Evolutionary conservation across 2,888 invertebrate genomes (phyloP).

Genomic region (Hyppa rectilinea): DNA sequence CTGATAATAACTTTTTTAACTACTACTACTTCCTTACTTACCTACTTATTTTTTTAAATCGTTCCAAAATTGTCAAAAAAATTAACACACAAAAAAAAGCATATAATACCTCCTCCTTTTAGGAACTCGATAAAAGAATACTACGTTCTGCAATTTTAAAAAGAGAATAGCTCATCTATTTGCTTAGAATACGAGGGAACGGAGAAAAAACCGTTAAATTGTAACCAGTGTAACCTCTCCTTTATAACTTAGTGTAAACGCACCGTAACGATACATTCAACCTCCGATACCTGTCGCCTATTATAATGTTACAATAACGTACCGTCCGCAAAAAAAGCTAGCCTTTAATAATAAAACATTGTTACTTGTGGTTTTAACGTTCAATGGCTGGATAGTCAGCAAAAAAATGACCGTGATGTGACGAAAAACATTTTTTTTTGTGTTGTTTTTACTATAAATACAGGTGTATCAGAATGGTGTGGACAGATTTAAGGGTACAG

Average conservation of each 20-base stretch:
- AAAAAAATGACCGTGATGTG: constrained; percentile 54
- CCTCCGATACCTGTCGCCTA: constrained; percentile 55
- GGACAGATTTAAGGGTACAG: too few species aligned
- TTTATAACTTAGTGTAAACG: constrained; percentile 23
- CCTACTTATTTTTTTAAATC: too few species aligned
- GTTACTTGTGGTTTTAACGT: constrained; percentile 39
- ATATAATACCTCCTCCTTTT: too few species aligned
- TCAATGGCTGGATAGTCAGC: constrained; percentile 33
- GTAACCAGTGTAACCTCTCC: neutral
- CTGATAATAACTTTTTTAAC: too few species aligned
- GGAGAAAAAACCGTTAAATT: neutral
- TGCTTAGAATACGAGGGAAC: neutral
- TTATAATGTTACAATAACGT: constrained; percentile 61
- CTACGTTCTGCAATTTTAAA: neutral
- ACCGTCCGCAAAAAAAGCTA: constrained; percentile 67
- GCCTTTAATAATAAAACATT: constrained; percentile 44
- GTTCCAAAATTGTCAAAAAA: too few species aligned
- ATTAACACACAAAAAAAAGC: too few species aligned
- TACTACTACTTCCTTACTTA: too few species aligned
- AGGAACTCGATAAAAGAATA: too few species aligned
- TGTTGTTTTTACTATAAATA: neutral
- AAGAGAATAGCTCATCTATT: neutral
- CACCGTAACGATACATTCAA: constrained; percentile 51
- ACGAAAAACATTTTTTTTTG: constrained; percentile 15
- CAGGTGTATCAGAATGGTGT: too few species aligned